These are phyloP conservation scores for Harpagoxenus sublaevis DNA, from an alignment of 2,888 invertebrate species.

Conservation along the genomic window DNA sequence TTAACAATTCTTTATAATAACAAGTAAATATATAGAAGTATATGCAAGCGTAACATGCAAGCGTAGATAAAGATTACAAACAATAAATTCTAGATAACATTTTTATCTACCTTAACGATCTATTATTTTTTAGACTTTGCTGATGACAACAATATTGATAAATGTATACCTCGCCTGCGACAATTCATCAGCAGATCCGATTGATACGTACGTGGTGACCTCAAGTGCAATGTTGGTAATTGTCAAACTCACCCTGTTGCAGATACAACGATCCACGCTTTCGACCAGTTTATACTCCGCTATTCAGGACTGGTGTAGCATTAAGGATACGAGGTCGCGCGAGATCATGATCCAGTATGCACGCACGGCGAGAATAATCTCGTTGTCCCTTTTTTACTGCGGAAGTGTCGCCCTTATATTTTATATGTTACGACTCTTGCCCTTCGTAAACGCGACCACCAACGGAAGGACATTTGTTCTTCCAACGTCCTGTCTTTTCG, in stretches of 20 bases:
- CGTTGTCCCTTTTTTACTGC: slow-evolving; percentile 34
- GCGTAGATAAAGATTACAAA: neutral
- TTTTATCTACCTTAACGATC: neutral
- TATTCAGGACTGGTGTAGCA: slow-evolving; percentile 31
- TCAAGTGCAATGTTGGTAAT: slow-evolving; percentile 25
- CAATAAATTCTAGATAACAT: neutral
- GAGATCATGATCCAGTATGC: slow-evolving; percentile 49
- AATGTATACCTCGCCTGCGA: slow-evolving; percentile 20
- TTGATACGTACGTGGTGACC: slow-evolving; percentile 32
- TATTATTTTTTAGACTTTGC: slow-evolving; percentile 23
- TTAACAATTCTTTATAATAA: no score
- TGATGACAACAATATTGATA: slow-evolving; percentile 2
- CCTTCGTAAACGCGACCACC: neutral
- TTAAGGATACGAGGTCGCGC: slow-evolving; percentile 16
- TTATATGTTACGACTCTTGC: slow-evolving; percentile 31
- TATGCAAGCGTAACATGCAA: no score
- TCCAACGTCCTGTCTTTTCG: slow-evolving; percentile 67
- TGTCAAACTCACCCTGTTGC: slow-evolving; percentile 38
- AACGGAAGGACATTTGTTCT: slow-evolving; percentile 61
- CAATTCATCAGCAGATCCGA: slow-evolving; percentile 19
- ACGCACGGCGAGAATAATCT: slow-evolving; percentile 26
- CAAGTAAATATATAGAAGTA: no score
- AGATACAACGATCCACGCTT: slow-evolving; percentile 26
- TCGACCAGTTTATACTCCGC: slow-evolving; percentile 5
- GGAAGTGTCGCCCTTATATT: slow-evolving; percentile 26